These are phyloP conservation scores for Bemisia tabaci DNA, from an alignment of 1,140 invertebrate species.

Conservation along the genomic window DNA sequence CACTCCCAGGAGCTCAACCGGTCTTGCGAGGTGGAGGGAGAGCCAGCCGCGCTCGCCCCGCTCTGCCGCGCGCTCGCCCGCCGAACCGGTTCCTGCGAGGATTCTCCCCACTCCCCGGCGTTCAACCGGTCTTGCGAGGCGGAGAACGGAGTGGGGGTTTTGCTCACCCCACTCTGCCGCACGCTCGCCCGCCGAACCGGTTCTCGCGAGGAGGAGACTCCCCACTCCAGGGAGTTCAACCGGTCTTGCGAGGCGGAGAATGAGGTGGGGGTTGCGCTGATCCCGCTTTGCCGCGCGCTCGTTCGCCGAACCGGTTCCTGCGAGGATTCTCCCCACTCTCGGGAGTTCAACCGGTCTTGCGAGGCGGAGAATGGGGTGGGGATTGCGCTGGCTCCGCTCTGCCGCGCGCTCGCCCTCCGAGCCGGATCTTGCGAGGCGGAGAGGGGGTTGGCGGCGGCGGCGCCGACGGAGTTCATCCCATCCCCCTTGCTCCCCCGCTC, in stretches of 20 bases:
- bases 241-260: conserved; percentile 7
- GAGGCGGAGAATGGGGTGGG: too few species aligned
- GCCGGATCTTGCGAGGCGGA: conserved; percentile 27
- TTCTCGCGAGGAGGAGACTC: conserved; percentile 26
- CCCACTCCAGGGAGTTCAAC: conserved; percentile 18
- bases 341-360: too few species aligned
- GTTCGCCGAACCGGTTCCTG: conserved; percentile 14
- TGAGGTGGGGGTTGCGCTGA: conserved; percentile 2
- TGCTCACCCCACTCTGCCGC: too few species aligned
- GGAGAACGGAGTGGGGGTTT: too few species aligned
- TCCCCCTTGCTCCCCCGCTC: too few species aligned
- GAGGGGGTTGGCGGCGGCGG: conserved; percentile 6
- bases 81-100: conserved; percentile 16
- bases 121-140: too few species aligned
- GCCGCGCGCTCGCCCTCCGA: conserved; percentile 47
- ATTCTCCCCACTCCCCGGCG: too few species aligned
- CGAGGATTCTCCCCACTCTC: too few species aligned
- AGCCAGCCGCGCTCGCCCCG: neutral
- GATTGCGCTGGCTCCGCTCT: too few species aligned
- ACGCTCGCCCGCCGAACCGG: conserved; percentile 48
- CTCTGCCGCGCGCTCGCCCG: conserved; percentile 2
- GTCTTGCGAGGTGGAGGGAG: conserved; percentile 10
- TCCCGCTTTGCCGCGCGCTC: too few species aligned
- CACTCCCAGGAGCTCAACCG: conserved; percentile 5
- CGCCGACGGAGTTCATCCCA: too few species aligned